Base-by-base conservation (phyloP, 2,113 vertebrate genomes). In the Macquaria australasica region DNA sequence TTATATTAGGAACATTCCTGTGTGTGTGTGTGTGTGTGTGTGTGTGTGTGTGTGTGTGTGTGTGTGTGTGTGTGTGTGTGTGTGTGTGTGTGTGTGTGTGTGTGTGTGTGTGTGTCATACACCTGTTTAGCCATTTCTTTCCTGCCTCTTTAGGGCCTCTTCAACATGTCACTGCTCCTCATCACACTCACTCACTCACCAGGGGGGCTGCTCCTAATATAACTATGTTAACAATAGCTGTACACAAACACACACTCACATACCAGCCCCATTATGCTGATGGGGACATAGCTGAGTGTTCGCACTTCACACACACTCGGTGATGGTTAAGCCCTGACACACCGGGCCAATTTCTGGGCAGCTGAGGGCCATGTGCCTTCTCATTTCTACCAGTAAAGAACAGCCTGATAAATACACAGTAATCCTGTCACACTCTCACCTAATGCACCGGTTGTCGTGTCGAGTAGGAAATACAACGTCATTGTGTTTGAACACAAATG, bases 51-150 rank as follows among this genome's bases (percentile, higher is more conserved):
- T 67, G n/a, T 74, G 63, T 76, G 59, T 75, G 77, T 37, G 59
- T 66, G 69, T 55, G 45, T 70, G 73, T 21, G 81, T 68, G 23
- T 73, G 62, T 8, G 8, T 14, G 28, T 28, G 59, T 75, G 77
- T 37, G 69, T 55, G 45, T 70, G 73, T 21, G 81, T 68, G 23
- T 73, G 62, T 23, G 45, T 70, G 70, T 72, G n/a, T 58, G 60
- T 68, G 37, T 77, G 23, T 67, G n/a, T 74, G 63, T 76, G 59
- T 75, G 77, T 37, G 59, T 66, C 25, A 45, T 16, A 73, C 86
- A 91, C 86, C 88, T 88, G 81, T 84, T 84, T 70, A 79, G 62
- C 11, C 56, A 81, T 72, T 75, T 85, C 63, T 85, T 31, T 68
- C 73, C 59, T 55, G 4, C 56, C 80, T 86, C 81, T 88, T 86